Base-by-base conservation (phyloP, 2,797 vertebrate genomes). In the Austrolebias charrua region DNA sequence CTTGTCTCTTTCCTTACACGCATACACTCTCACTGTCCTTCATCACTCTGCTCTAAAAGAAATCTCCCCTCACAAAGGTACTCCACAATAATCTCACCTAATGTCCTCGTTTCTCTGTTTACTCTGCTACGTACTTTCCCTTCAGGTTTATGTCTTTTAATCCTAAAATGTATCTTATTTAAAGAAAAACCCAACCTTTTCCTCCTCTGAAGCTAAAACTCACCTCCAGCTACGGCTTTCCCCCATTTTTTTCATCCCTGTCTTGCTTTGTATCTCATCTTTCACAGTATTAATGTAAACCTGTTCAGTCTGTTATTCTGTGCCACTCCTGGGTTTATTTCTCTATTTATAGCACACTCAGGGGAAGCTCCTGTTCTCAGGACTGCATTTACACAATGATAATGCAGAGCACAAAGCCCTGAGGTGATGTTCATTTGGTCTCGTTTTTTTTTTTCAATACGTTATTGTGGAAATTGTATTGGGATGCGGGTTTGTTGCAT, bases 311-410 rank as follows among this genome's bases (percentile, higher is more conserved):
- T 73, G 66, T 75, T 64, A 35, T 66, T 59, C 71, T 71, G 69
- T 67, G 57, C 62, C 1, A 44, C 57, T 76, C 55, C 68, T 70
- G 75, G 60, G 80, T 74, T 66, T 66, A 62, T 75, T 73, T 66
- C 52, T 69, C 85, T 89, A 83, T 82, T 80, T 75, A 77, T 86
- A 87, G 79, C 73, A 49, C 18, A 4, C 8, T 42, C 50, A 33
- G 73, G 77, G 47, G 71, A 66, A 48, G 71, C 58, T 63, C 49
- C 59, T 71, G 67, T 76, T 55, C 43, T 73, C 53, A 6, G 66
- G 50, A 66, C 63, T 56, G 51, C n/a, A 14, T 70, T 70, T 44
- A 60, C 51, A 58, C 47, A 44, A 60, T 9, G 64, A 57, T 63
- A 53, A 51, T 31, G 47, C 38, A 63, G 42, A 51, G 16, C 47